Base-by-base conservation (phyloP, 2,888 invertebrate genomes). In the Deilephila elpenor region DNA sequence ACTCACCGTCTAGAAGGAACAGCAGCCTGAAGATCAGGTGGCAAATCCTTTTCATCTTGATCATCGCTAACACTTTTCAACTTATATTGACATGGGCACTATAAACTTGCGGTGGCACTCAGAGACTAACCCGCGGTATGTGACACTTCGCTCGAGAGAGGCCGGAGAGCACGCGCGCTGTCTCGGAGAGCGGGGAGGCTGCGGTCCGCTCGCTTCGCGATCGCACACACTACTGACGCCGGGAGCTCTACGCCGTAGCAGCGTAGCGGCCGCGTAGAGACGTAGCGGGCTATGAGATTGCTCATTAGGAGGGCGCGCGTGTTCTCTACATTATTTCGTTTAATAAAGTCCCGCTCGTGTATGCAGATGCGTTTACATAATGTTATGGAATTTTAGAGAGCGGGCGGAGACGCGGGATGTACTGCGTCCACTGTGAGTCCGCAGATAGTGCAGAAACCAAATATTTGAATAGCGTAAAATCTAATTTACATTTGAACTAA, bases 11-110 rank as follows among this genome's bases (percentile, higher is more conserved):
- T 77, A 93, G 89, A 74, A 93, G 83, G 78, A 93, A 93, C 85
- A 93, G 86, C 81, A 93, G 81, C 73, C 91, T 86, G 77, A 93
- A 91, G 79, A 93, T 88, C 79, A 93, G 89, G 80, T 91, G 91
- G 81, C 91, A 93, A 87, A 93, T 92, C 92, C 93, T 88, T 89
- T 87, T 90, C 92, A 93, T 93, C 88, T 89, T 90, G 85, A 89
- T 83, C 91, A 90, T 91, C 81, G 78, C 61, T 62, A 76, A 11
- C 79, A 81, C 83, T 84, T 82, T 81, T 79, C 78, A 80, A 77
- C 74, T 70, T 79, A 74, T 75, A 64, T 70, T 71, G 76, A 77
- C 73, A 59, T 76, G 73, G 72, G 74, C 76, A 71, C 75, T 72
- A 29, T 71, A 71, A 75, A 5, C 56, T n/a, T n/a, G 44, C 56